A percentile compares a stretch with the other conserved stretches of the same genome.
phyloP scores from a whole-genome alignment of 37 sponge, comb jelly and placozoan species.

The Haliclona indistincta region DNA sequence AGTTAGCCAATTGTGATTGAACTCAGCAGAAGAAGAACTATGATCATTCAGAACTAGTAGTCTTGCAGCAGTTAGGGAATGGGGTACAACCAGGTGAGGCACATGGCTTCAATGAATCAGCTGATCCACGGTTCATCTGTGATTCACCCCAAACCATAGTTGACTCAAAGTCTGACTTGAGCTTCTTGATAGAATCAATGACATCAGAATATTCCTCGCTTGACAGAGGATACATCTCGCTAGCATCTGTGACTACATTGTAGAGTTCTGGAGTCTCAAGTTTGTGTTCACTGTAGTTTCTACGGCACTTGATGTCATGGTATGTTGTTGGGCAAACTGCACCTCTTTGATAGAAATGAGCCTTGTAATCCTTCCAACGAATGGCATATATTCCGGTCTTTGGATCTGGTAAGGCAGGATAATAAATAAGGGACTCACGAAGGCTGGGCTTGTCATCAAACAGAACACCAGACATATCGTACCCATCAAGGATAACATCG shows the following conservation, averaged over 20 bases:
- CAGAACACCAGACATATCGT: slow-evolving; percentile 77
- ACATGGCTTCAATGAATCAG: slow-evolving; percentile 19
- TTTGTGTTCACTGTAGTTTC: slow-evolving; percentile 9
- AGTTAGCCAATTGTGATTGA: no score
- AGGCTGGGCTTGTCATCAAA: slow-evolving; percentile 50
- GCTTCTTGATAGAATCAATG: slow-evolving; percentile 28
- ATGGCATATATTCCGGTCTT: slow-evolving; percentile 60
- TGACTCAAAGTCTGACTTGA: slow-evolving; percentile 19
- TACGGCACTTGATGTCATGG: slow-evolving; percentile 65
- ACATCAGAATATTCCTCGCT: slow-evolving; percentile 23
- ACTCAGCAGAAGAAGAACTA: no score
- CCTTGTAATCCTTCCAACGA: slow-evolving; percentile 80
- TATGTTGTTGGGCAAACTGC: slow-evolving; percentile 48
- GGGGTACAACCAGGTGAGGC: slow-evolving; percentile 52
- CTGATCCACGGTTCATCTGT: slow-evolving; percentile 22
- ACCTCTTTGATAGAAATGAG: slow-evolving; percentile 70
- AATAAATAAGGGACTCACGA: slow-evolving; percentile 60
- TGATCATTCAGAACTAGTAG: no score
- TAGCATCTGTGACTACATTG: slow-evolving; percentile 56
- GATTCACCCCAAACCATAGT: slow-evolving; percentile 22
- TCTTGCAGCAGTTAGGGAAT: slow-evolving; percentile 65
- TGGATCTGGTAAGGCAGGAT: slow-evolving; percentile 25
- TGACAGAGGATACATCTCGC: slow-evolving; percentile 60
- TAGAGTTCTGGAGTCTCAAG: slow-evolving; percentile 67
- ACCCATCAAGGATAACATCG: slow-evolving; percentile 72